Conservation (phyloP, 1,140 invertebrate genomes). For the Anoplolepis gracilipes region DNA sequence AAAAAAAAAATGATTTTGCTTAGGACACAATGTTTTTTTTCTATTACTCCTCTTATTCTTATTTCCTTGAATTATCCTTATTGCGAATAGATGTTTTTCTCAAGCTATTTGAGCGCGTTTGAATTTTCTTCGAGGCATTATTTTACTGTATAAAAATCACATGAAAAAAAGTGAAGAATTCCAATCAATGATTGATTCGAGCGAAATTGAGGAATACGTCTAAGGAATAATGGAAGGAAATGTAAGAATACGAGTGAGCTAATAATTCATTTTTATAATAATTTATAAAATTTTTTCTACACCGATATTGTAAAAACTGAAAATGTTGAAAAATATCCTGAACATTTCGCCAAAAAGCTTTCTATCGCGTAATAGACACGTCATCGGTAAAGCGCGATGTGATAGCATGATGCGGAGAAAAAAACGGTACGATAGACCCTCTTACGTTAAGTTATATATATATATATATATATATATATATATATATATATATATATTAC, state of each 20-base stretch:
- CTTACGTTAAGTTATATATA: conserved; percentile 17
- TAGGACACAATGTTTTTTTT: not conserved
- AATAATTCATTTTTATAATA: not conserved
- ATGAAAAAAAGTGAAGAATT: not conserved
- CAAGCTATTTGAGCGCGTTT: not conserved
- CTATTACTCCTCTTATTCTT: not conserved
- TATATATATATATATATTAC: not conserved
- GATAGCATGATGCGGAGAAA: not conserved
- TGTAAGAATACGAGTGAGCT: not conserved
- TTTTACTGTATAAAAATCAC: not conserved
- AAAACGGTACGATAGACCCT: not conserved
- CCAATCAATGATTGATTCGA: not conserved
- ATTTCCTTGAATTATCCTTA: not conserved
- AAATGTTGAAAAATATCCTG: not conserved
- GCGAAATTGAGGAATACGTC: not conserved
- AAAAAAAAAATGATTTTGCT: not conserved
- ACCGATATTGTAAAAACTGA: not conserved
- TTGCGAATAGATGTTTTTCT: not conserved
- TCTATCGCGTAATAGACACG: not conserved
- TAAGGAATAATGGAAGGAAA: not conserved
- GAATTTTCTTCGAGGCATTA: not conserved
- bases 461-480: not conserved
- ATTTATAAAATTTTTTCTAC: not conserved
- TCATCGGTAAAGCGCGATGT: not conserved
- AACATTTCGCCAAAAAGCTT: not conserved